phyloP scores from a whole-genome alignment of 2,797 vertebrate genomes.

The Hippocampus kuda region DNA sequence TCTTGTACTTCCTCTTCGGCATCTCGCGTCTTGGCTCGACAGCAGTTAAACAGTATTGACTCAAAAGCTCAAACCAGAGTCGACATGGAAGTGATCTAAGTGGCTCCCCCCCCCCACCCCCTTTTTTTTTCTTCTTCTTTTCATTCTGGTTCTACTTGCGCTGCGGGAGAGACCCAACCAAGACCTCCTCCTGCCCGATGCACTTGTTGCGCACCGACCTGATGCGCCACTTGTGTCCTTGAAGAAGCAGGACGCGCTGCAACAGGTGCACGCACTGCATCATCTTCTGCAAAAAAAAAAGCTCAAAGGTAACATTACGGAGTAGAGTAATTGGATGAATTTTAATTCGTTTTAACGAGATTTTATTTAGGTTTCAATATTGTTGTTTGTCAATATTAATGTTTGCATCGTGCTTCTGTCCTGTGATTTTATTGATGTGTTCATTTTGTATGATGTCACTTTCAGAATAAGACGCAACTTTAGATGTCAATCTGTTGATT shows the following conservation, averaged over 20 bases:
- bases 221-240: constrained; percentile 43
- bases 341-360: background rate
- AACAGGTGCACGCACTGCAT: constrained; percentile 57
- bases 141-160: constrained; percentile 9
- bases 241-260: constrained; percentile 41
- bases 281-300: constrained; percentile 7
- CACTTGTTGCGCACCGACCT: constrained; percentile 70
- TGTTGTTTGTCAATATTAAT: background rate
- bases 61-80: constrained; percentile 7
- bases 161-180: constrained; percentile 18
- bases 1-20: constrained; percentile 34
- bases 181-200: constrained; percentile 32
- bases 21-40: constrained; percentile 24
- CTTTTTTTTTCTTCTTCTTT: background rate
- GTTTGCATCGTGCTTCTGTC: background rate
- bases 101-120: background rate
- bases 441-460: constrained; percentile 3
- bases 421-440: background rate
- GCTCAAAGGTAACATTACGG: background rate
- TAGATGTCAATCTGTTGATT: constrained; percentile 46
- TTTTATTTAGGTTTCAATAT: background rate
- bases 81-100: constrained; percentile 36
- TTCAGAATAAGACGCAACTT: constrained; percentile 28
- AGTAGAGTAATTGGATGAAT: background rate
- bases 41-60: background rate